phyloP scores from a whole-genome alignment of 2,113 vertebrate species.

The Peromyscus polionotus region DNA sequence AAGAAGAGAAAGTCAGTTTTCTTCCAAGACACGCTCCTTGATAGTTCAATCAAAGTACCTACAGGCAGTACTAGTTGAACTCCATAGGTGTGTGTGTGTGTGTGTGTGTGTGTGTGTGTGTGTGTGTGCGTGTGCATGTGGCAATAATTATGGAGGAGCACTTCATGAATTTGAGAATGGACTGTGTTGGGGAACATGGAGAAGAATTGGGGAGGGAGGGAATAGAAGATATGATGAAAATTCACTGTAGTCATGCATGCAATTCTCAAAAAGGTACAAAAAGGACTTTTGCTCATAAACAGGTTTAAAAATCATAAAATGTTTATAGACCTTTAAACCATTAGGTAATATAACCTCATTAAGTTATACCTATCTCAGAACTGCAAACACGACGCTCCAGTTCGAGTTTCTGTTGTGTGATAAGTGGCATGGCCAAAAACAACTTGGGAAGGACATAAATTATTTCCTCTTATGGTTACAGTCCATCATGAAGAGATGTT shows the following conservation, averaged over 20 bases:
- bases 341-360: not conserved
- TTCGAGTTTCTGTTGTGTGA: not conserved
- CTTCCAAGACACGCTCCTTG: not conserved
- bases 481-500: not conserved
- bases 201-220: too few species aligned
- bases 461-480: not conserved
- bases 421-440: not conserved
- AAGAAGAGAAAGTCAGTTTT: not conserved
- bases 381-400: not conserved
- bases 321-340: not conserved
- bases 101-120: not conserved
- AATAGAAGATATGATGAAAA: not conserved
- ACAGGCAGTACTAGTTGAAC: not conserved
- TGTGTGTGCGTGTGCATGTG: not conserved
- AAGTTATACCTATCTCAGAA: not conserved
- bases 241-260: not conserved
- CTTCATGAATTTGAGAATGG: not conserved
- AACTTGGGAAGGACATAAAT: not conserved
- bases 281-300: not conserved
- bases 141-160: not conserved
- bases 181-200: not conserved
- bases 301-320: conserved; percentile 26
- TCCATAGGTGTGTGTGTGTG: not conserved
- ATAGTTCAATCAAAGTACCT: not conserved
- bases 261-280: not conserved